Base-by-base conservation (phyloP, 1,140 invertebrate genomes). In the Riptortus pedestris region DNA sequence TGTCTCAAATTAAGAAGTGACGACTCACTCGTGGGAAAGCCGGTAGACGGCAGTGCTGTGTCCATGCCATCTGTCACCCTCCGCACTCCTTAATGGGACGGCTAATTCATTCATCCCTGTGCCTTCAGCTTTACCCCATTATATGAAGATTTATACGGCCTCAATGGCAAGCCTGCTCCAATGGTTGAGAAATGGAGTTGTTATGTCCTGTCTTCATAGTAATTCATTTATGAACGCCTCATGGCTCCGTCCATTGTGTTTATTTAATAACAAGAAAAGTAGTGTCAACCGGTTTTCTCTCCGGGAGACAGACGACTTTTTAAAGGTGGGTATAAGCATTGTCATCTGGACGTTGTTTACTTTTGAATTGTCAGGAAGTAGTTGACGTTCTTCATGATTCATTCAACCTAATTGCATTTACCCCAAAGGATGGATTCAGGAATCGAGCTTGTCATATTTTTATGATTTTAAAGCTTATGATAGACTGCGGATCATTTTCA, bases 1-100 rank as follows among this genome's bases (percentile, higher is more conserved):
- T 26, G 24, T 27, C 52, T 27, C 20, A 59, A 59, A 29, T 59
- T 59, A 29, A 59, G 31, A 31, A 59, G 57, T 59, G 27, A 28
- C n/a, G 27, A 28, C 31, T 59, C 31, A 29, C 31, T 31, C 57
- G 57, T 59, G 57, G 55, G 57, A 59, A 59, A 29, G n/a, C 28
- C 27, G n/a, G 55, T 31, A 29, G 57, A 22, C 28, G 28, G n/a
- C 57, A 29, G 57, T 31, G 57, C 27, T 29, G 27, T 18, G 28
- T 28, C 55, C 20, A 27, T 26, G 18, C 57, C 57, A 29, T 59
- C 31, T 59, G 57, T 59, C 57, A 29, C 28, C 45, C 45, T 47
- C n/a, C 4, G 45, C 7, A 20, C n/a, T 20, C 45, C 9, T 47
- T 47, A 47, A 47, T 47, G 45, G n/a, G 45, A 47, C 45, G 22